Base-by-base conservation (phyloP, 1,140 invertebrate species). In the Drosophila grimshawi region DNA sequence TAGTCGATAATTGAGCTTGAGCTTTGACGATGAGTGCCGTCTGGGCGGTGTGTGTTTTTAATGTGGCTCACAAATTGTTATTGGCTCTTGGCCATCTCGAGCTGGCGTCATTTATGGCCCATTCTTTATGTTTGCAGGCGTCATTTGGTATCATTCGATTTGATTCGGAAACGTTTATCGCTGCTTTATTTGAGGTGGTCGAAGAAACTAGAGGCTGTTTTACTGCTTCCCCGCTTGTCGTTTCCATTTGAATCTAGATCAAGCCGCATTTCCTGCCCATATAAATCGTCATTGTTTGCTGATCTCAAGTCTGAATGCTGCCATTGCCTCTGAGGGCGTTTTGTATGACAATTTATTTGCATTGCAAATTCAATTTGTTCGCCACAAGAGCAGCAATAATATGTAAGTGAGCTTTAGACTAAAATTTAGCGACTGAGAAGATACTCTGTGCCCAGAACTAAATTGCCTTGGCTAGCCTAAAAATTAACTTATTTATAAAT, bases 271-370 rank as follows among this genome's bases (percentile, higher is more conserved):
- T 64, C 45, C 68, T 70, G 64, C 37, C 56, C 78, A 65, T 86
- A 73, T 45, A 69, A 77, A 70, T 81, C 41, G 41, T 62, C 65
- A 69, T 74, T 74, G 71, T 62, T 69, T 56, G 57, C 71, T 11
- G 71, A 66, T 65, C 69, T 35, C 53, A 52, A 56, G 10, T 43
- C 39, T 52, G 46, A 67, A 48, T 27, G 57, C 57, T 45, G 48
- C 27, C 8, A 43, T 30, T 5, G n/a, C 33, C 59, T 32, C 60
- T 41, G 66, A 81, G 76, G 78, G 78, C 81, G 81, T 85, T 78
- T 74, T 74, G 45, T 64, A 76, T 73, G 82, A 63, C 83, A 81
- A 82, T 77, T 88, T 82, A 88, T 86, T 86, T 86, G 82, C 83
- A 86, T 61, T 86, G 82, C 83, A 86, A 86, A 86, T 86, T 62